Evolutionary conservation across 2,888 invertebrate genomes (phyloP).

Genomic region (Drosophila neotestacea): DNA sequence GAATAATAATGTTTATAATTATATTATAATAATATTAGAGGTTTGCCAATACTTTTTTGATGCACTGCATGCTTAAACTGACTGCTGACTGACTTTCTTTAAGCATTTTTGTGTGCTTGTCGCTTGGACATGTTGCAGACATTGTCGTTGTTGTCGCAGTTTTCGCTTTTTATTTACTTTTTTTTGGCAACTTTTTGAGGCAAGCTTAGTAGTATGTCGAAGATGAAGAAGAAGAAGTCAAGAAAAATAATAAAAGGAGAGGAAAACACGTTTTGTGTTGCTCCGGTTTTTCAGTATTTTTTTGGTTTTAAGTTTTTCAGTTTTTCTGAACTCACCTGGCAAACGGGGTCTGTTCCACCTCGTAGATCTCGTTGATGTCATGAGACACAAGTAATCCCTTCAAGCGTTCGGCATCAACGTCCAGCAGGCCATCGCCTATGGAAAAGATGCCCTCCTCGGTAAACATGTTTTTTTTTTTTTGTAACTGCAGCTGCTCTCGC

Average conservation of each 20-base stretch:
- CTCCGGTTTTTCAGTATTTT: slow-evolving; percentile 31
- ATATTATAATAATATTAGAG: too few species aligned
- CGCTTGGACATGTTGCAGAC: slow-evolving; percentile 54
- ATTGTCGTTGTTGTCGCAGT: slow-evolving; percentile 33
- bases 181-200: slow-evolving; percentile 54
- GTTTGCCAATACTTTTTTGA: too few species aligned
- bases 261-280: slow-evolving; percentile 49
- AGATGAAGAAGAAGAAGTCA: background rate
- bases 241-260: slow-evolving; percentile 1
- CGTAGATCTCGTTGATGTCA: slow-evolving; percentile 91
- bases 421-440: slow-evolving; percentile 90
- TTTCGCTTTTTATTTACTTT: slow-evolving; percentile 44
- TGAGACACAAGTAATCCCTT: slow-evolving; percentile 90
- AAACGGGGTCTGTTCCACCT: slow-evolving; percentile 93
- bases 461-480: slow-evolving; percentile 76
- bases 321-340: slow-evolving; percentile 88
- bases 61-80: slow-evolving; percentile 7
- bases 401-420: slow-evolving; percentile 89
- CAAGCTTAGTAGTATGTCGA: slow-evolving; percentile 1
- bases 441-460: slow-evolving; percentile 84
- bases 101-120: slow-evolving; percentile 53
- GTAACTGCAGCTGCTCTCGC: slow-evolving; percentile 64
- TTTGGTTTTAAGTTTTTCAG: too few species aligned
- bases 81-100: slow-evolving; percentile 73
- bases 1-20: too few species aligned